Base-by-base conservation (phyloP, 2,797 vertebrate species). In the Kryptopterus vitreolus region DNA sequence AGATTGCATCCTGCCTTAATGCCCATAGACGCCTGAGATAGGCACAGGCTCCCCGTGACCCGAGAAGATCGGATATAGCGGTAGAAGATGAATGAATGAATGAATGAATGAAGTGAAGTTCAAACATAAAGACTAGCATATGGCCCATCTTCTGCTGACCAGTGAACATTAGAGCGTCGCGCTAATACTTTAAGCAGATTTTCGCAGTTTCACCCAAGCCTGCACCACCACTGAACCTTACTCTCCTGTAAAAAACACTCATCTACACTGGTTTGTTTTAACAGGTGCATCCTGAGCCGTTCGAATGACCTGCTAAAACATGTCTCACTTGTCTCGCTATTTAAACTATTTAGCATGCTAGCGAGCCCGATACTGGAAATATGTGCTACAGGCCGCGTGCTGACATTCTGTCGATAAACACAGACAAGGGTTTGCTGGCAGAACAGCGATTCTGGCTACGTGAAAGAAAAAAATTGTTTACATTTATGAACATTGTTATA, bases 331-430 rank as follows among this genome's bases (percentile, higher is more conserved):
- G 29, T 65, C 48, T 31, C 61, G 11, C 71, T 65, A 66, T 74
- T 61, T 50, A 80, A 80, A 75, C 70, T 33, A 50, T 81, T 77
- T 77, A 72, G 48, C 20, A 9, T 48, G 62, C 69, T 73, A 74
- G 61, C 69, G 61, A 35, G 29, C 16, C 29, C n/a, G 4, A 74
- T 3, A 6, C 53, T 24, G 24, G 52, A 65, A 38, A 24, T 69
- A 78, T 52, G 57, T 53, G 52, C 12, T 62, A n/a, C 15, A 38
- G 52, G 33, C 33, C 16, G 72, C 22, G 50, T 77, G 80, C 74
- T 74, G 61, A 82, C 43, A 73, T 43, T 7, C 46, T 29, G 55
- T 57, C 48, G n/a, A 76, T 75, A 76, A 74, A 78, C 71, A 68
- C 63, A 10, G 31, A 63, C 74, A 50, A 76, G 59, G 59, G 46